phyloP scores from a whole-genome alignment of 2,888 invertebrate genomes.

The Athalia rosae region DNA sequence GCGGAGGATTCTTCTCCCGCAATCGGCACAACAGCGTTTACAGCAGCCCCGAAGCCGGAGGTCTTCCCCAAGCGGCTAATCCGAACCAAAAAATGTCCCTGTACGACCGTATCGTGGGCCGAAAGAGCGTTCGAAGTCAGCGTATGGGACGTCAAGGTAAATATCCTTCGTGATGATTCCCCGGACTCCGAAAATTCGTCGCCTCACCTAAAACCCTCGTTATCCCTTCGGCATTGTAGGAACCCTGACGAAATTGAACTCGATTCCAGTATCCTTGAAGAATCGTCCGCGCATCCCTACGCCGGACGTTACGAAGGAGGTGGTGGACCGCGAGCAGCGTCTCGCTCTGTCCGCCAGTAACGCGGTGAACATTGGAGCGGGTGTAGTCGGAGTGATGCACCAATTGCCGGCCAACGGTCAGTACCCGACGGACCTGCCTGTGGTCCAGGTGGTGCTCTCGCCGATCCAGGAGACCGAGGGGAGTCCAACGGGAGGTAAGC shows the following conservation, averaged over 20 bases:
- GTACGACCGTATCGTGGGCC: conserved; percentile 88
- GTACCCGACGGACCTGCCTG: conserved; percentile 80
- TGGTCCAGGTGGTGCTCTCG: conserved; percentile 85
- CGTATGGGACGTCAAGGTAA: conserved; percentile 82
- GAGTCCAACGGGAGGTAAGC: conserved; percentile 75
- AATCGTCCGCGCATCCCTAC: conserved; percentile 92
- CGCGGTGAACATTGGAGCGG: conserved; percentile 74
- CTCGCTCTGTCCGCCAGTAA: conserved; percentile 74
- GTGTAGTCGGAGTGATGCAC: conserved; percentile 83
- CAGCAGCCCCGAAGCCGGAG: conserved; percentile 75
- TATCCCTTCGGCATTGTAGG: conserved; percentile 73
- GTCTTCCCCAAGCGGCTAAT: conserved; percentile 69
- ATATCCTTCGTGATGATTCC: background rate
- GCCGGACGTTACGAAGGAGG: conserved; percentile 90
- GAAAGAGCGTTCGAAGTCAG: conserved; percentile 85
- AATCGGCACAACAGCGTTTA: conserved; percentile 87
- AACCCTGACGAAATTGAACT: conserved; percentile 81
- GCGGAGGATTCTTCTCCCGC: conserved; percentile 83
- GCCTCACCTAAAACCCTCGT: conserved; percentile 23
- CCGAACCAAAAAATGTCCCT: conserved; percentile 83
- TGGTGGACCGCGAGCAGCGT: conserved; percentile 82
- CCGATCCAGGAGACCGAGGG: conserved; percentile 91
- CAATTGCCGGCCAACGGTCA: conserved; percentile 76
- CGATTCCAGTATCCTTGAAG: conserved; percentile 81
- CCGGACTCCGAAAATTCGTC: background rate